Base-by-base conservation (phyloP, 2,888 invertebrate species). In the Ichneumoninae sp. region DNA sequence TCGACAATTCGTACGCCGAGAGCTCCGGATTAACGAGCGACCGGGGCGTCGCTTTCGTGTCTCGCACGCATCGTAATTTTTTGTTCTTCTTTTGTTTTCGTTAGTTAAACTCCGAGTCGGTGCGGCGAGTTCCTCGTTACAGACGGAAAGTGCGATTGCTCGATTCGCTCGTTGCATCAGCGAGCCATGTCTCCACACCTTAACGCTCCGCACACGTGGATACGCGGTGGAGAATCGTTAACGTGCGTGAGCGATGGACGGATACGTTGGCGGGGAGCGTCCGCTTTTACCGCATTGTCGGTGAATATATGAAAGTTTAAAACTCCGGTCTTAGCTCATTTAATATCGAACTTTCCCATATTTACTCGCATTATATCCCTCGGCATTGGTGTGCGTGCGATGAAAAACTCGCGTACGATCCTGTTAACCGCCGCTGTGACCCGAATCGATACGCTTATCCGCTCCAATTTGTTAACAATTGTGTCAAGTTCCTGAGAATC, bases 311-410 rank as follows among this genome's bases (percentile, higher is more conserved):
- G 85, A 85, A 85, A 85, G 80, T 85, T 85, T 82, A 85, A 62
- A 79, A 72, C 71, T 33, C n/a, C 50, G 75, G 75, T 83, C 78
- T 72, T 76, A 72, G 79, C 70, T 85, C 82, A 80, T 85, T 85
- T 76, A 80, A 80, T 71, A 79, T 80, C 76, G 52, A 80, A 85
- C 85, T 85, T 85, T 85, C 85, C 71, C 85, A 71, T 72, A 82
- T 78, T 78, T 60, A 74, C 74, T 19, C 26, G 40, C 0, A 57
- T 26, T 30, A 47, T 40, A 54, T 57, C 7, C 7, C 40, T 8
- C 44, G 10, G 10, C 60, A 22, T 5, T 40, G 7, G 36, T 44
- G 54, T 40, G 62, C 57, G 69, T 68, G 68, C 16, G n/a, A 16
- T 16, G 16, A 47, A 69, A 22, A 60, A 33, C 33, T 5, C 26